A percentile compares a stretch with the other conserved stretches of the same genome.
These are phyloP conservation scores for Triplophysa siluroides DNA, from an alignment of 2,113 vertebrate species.

Conservation along the genomic window DNA sequence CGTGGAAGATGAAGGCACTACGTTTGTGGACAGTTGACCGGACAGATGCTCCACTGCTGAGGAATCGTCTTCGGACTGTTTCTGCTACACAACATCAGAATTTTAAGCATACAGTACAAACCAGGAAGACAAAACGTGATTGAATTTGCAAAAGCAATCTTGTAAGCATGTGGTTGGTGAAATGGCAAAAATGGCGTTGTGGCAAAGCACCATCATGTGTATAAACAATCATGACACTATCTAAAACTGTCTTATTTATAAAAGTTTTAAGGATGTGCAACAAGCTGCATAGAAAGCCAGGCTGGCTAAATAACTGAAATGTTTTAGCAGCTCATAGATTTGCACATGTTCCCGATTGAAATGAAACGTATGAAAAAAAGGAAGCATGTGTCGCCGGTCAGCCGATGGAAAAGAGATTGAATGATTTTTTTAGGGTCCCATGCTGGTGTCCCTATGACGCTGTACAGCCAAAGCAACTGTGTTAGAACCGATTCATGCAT, in stretches of 20 bases:
- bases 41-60: conserved; percentile 51
- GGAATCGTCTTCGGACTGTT: conserved; percentile 59
- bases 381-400: not conserved
- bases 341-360: too few relatives aligned
- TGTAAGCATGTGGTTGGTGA: not conserved
- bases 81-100: conserved; percentile 57
- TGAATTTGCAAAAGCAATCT: too few relatives aligned
- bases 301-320: not conserved
- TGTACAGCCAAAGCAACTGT: not conserved
- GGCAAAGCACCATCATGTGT: not conserved
- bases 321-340: not conserved
- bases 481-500: not conserved
- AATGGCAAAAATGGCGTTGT: not conserved
- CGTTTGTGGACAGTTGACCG: conserved; percentile 58
- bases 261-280: not conserved
- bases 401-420: not conserved
- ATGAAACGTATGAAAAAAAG: too few relatives aligned
- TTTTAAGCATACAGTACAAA: not conserved
- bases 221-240: not conserved
- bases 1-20: conserved; percentile 60
- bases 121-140: not conserved
- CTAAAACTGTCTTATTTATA: too few relatives aligned
- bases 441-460: too few relatives aligned
- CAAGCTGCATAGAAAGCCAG: not conserved
- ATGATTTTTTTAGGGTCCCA: not conserved